Percentiles rank a stretch among this genome's conserved stretches.
phyloP scores from a whole-genome alignment of 2,113 vertebrate species.

The Monarcha castaneiventris region DNA sequence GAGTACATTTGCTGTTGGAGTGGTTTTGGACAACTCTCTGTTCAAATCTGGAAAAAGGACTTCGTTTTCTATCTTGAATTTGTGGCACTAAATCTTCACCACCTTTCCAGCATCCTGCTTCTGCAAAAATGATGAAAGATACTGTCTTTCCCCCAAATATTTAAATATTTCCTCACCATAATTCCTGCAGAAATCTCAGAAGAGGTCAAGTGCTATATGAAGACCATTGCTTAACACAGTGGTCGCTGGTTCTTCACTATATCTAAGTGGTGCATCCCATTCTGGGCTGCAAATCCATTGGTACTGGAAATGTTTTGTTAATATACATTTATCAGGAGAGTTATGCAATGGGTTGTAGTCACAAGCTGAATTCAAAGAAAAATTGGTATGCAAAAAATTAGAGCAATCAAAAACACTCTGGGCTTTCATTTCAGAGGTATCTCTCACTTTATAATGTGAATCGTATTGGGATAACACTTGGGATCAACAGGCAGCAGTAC shows the following conservation, averaged over 20 bases:
- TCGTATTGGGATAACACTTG: rapidly evolving
- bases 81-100: neutral
- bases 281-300: neutral
- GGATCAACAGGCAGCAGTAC: neutral
- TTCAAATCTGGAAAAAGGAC: neutral
- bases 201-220: neutral
- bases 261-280: rapidly evolving
- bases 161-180: neutral
- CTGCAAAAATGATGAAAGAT: neutral
- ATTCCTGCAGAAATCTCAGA: neutral
- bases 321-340: neutral
- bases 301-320: neutral
- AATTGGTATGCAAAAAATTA: neutral
- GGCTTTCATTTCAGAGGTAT: neutral
- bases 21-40: neutral
- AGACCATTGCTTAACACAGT: neutral
- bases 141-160: neutral
- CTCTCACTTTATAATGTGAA: neutral
- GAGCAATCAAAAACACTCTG: neutral
- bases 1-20: neutral
- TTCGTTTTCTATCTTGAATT: neutral
- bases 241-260: neutral
- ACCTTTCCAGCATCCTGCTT: neutral
- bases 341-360: neutral
- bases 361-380: neutral